A percentile compares a stretch with the other conserved stretches of the same genome.
Conservation (phyloP, 1,140 invertebrate species). For the Riptortus pedestris region DNA sequence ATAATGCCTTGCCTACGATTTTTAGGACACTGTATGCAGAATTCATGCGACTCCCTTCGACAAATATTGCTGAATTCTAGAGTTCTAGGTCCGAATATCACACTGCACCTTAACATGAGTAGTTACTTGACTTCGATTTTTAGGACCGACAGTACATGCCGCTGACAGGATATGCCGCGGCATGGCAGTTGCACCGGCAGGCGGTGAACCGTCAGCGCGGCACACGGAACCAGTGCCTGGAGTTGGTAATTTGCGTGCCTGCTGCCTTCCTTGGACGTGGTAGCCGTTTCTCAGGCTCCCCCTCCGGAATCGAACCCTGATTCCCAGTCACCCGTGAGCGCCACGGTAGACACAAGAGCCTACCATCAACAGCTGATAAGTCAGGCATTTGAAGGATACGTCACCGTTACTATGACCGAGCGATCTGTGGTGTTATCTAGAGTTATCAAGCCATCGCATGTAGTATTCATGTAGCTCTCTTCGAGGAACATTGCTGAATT, state of each 20-base stretch:
- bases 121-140: no score
- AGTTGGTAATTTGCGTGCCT: constrained; percentile 82
- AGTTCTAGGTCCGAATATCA: no score
- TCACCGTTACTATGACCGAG: constrained; percentile 59
- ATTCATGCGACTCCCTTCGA: no score
- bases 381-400: constrained; percentile 77
- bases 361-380: constrained; percentile 79
- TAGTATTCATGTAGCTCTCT: no score
- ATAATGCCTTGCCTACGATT: no score
- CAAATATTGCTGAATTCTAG: no score
- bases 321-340: constrained; percentile 66
- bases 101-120: no score
- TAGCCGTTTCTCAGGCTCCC: constrained; percentile 84
- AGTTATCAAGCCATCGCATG: no score
- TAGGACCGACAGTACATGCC: no score
- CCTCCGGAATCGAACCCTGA: constrained; percentile 57
- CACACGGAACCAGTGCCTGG: constrained; percentile 58
- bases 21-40: no score
- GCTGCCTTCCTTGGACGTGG: constrained; percentile 86
- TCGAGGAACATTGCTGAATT: no score
- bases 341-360: constrained; percentile 65
- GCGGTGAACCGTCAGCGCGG: constrained; percentile 48
- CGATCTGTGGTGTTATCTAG: constrained; percentile 70
- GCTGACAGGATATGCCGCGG: constrained; percentile 35
- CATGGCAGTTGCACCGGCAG: constrained; percentile 40